phyloP scores from a whole-genome alignment of 2,113 vertebrate genomes.

The Rhabdornis inornatus region DNA sequence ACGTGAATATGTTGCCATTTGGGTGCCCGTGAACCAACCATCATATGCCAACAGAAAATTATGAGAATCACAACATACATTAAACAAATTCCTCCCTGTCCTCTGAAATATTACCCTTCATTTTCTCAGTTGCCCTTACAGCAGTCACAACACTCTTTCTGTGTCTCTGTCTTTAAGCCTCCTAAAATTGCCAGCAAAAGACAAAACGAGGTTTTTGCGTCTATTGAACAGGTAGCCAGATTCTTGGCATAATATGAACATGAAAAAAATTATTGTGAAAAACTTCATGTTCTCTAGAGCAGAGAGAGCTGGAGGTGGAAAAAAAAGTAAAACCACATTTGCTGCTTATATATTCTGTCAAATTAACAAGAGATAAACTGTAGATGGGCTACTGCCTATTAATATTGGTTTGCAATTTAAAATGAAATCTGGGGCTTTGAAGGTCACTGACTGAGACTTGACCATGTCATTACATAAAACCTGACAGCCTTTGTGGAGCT shows the following conservation, averaged over 20 bases:
- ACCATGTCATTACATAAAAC: background rate
- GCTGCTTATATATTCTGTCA: background rate
- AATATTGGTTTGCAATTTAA: background rate
- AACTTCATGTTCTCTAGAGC: background rate
- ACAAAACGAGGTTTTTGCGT: background rate
- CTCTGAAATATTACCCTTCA: background rate
- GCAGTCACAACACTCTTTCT: background rate
- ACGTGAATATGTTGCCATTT: background rate
- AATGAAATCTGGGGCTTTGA: background rate
- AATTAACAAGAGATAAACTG: background rate
- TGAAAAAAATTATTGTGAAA: background rate
- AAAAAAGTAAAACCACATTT: background rate
- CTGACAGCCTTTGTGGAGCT: background rate
- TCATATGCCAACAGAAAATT: background rate
- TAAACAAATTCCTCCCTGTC: background rate
- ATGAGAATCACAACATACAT: background rate
- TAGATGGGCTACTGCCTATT: background rate
- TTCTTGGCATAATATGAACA: background rate
- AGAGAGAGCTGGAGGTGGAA: background rate
- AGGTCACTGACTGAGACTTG: background rate
- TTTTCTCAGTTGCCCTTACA: background rate
- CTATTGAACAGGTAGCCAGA: background rate
- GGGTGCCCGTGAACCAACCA: background rate
- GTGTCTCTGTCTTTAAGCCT: background rate
- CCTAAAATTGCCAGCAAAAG: background rate